Evolutionary conservation across 35 echinoderm and acorn worm genomes (phyloP), one percentile per base, ranked within the genome.

Genomic region (Lytechinus variegatus): DNA sequence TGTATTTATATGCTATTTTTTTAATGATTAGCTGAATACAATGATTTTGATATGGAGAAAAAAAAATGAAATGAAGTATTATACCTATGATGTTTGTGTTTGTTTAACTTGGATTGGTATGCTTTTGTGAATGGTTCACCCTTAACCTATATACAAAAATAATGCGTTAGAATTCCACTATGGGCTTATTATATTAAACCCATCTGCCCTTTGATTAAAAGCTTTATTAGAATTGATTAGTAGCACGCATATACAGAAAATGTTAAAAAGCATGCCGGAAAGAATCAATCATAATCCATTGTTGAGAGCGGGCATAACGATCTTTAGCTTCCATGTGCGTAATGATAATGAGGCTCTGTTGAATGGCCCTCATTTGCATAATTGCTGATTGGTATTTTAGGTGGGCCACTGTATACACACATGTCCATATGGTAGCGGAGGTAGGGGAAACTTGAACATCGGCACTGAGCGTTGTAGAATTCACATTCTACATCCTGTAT

Each of bases 321-420:
- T 79, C 66, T 79, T 79, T 79, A 79, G 66, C 66, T 79, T 21
- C 66, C 66, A 79, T 79, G 19, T n/a, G 66, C 66, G 5, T 61
- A 94, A 94, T 27, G 58, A 94, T 94, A 94, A 57, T 94, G 21
- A 66, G 54, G 24, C 6, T 57, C 9, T 28, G 27, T 94, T 94
- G 92, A 57, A 94, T 57, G 92, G 12, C 55, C 11, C 27, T 57
- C 92, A 94, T 55, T 27, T 94, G 92, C 58, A n/a, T 66, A 57
- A 94, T 94, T 94, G 54, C 58, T 94, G 54, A 28, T 57, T 55
- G 92, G 58, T 16, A 60, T 94, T 94, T 94, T 24, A 8, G 19
- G n/a, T 79, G 6, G 66, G 19, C 19, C 66, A 79, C 16, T 79
- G 19, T 79, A n/a, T 79, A 79, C 66, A 79, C 66, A 79, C 5